phyloP scores from a whole-genome alignment of 2,888 invertebrate species.

The Temnothorax rugatulus region DNA sequence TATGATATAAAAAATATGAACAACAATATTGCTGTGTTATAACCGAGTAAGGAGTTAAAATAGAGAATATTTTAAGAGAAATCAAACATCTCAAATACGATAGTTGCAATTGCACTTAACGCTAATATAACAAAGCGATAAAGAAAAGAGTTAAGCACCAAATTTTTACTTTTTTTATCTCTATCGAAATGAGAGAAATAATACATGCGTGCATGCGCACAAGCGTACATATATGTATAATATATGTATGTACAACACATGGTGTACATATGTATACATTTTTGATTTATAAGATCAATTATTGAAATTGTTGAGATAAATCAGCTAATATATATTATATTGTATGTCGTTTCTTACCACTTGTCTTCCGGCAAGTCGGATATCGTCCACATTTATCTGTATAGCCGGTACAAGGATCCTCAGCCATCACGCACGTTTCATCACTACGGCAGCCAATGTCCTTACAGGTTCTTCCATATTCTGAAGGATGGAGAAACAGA shows the following conservation, averaged over 20 bases:
- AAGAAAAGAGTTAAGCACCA: neutral
- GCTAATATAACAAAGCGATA: neutral
- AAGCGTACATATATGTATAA: too few species aligned
- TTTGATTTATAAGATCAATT: neutral
- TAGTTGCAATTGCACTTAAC: neutral
- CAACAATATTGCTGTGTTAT: neutral
- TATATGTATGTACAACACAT: too few species aligned
- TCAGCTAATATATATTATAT: neutral
- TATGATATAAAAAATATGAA: neutral
- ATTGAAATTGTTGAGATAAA: conserved; percentile 1
- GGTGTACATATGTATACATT: neutral
- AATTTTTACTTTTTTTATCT: neutral
- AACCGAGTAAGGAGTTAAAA: neutral
- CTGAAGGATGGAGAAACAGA: conserved; percentile 85
- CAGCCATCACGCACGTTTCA: conserved; percentile 91
- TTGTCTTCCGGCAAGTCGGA: conserved; percentile 90
- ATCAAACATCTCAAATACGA: neutral
- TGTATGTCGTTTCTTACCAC: conserved; percentile 83
- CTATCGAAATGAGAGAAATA: neutral
- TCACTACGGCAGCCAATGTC: conserved; percentile 92
- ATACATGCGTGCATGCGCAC: too few species aligned
- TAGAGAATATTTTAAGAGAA: neutral
- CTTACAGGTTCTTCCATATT: conserved; percentile 92
- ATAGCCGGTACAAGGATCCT: conserved; percentile 90
- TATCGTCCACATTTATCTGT: conserved; percentile 89